Evolutionary conservation across 2,888 invertebrate genomes (phyloP).

Genomic region (Stenodema calcarata): DNA sequence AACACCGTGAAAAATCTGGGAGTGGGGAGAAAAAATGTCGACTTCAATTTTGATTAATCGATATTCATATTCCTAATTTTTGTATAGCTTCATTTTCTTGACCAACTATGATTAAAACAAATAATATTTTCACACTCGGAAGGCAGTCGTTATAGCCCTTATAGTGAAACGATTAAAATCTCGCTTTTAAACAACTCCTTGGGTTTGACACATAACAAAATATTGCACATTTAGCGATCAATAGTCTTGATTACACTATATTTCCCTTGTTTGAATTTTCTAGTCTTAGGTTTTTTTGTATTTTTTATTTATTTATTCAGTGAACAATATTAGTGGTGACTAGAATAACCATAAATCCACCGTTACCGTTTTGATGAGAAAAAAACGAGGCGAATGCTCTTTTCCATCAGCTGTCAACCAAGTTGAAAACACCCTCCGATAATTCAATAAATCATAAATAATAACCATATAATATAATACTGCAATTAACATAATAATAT

Average conservation of each 20-base stretch:
- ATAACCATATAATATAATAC: constrained; percentile 35
- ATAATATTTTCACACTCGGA: not conserved
- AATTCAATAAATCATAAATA: not conserved
- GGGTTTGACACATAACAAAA: not conserved
- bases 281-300: constrained; percentile 1
- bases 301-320: too few species aligned
- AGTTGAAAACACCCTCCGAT: not conserved
- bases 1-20: not conserved
- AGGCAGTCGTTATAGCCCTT: too few species aligned
- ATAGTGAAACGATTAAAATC: too few species aligned
- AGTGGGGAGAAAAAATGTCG: not conserved
- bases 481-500: constrained; percentile 52
- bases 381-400: not conserved
- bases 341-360: constrained; percentile 22
- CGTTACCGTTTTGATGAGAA: not conserved
- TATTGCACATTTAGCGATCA: constrained; percentile 18
- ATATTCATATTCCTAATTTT: not conserved
- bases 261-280: not conserved
- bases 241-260: not conserved
- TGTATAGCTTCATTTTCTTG: not conserved
- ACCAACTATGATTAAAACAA: not conserved
- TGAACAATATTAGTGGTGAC: constrained; percentile 15
- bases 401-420: not conserved
- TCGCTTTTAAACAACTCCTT: too few species aligned
- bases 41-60: not conserved